Evolutionary conservation across 2,113 vertebrate genomes (phyloP).

Genomic region (Melanerpes aurifrons): DNA sequence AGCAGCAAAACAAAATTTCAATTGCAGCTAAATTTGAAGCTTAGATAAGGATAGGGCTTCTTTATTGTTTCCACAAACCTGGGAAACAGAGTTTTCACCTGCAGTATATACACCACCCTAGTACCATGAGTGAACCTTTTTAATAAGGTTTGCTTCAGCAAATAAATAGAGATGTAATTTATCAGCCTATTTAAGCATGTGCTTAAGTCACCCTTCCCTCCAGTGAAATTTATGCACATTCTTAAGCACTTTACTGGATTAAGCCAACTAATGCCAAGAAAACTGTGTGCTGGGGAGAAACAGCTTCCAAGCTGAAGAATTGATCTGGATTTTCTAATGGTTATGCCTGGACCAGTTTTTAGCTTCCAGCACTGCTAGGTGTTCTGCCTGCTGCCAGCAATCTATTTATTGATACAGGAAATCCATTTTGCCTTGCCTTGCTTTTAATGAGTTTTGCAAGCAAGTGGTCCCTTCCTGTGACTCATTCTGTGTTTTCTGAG

Average conservation of each 20-base stretch:
- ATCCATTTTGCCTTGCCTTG: constrained; percentile 88
- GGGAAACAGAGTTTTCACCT: neutral
- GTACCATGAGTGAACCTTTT: neutral
- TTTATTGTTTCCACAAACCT: constrained; percentile 12
- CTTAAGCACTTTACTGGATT: neutral
- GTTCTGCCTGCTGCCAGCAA: constrained; percentile 77
- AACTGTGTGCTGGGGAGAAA: neutral
- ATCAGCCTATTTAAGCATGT: neutral
- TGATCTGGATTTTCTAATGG: constrained; percentile 29
- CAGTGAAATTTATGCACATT: neutral
- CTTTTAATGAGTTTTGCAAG: constrained; percentile 94
- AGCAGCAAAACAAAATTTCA: neutral
- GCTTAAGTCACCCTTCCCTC: neutral
- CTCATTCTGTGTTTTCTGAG: constrained; percentile 88
- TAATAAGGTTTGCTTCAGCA: neutral
- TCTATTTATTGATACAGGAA: constrained; percentile 88
- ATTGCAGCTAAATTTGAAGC: constrained; percentile 13
- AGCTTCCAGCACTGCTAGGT: constrained; percentile 70
- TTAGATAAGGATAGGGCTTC: neutral
- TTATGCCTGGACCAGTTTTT: neutral
- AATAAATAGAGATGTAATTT: neutral
- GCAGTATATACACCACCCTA: neutral
- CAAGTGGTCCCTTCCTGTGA: constrained; percentile 91
- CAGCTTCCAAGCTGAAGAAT: neutral
- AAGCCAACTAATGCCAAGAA: constrained; percentile 7